Evolutionary conservation across 2,113 vertebrate genomes (phyloP).

Genomic region (Cranoglanis bouderius): DNA sequence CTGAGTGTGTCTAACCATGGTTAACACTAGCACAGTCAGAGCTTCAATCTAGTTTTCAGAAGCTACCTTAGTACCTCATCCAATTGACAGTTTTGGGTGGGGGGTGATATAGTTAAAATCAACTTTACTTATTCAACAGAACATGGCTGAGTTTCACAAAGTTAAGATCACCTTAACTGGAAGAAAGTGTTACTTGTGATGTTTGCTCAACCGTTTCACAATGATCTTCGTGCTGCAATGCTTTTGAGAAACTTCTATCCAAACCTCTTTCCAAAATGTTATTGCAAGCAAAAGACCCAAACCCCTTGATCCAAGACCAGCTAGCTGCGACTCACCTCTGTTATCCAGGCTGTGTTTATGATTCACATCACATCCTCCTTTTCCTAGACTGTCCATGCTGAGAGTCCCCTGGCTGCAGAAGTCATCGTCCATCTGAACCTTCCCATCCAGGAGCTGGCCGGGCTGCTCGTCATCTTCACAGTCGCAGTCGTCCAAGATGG

Average conservation of each 20-base stretch:
- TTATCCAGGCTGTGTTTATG: slow-evolving; percentile 83
- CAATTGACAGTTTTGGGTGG: background rate
- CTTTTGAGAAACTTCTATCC: background rate
- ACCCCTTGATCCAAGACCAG: background rate
- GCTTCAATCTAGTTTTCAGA: background rate
- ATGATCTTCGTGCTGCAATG: background rate
- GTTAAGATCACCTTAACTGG: background rate
- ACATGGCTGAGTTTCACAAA: background rate
- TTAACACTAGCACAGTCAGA: background rate
- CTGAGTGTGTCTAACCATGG: background rate
- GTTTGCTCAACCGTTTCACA: background rate
- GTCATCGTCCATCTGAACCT: slow-evolving; percentile 72
- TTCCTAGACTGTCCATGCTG: slow-evolving; percentile 78
- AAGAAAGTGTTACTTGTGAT: background rate
- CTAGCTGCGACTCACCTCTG: slow-evolving; percentile 78
- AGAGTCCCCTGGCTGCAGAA: slow-evolving; percentile 77
- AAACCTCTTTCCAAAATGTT: background rate
- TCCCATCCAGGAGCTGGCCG: slow-evolving; percentile 67
- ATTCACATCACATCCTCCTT: slow-evolving; percentile 72
- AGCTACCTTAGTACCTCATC: background rate
- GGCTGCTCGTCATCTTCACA: slow-evolving; percentile 87
- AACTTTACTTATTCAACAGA: background rate
- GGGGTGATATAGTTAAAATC: background rate
- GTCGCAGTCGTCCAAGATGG: slow-evolving; percentile 95
- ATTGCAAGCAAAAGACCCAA: background rate